Conservation (phyloP, 2,113 vertebrate species). For the Oreotrochilus melanogaster region DNA sequence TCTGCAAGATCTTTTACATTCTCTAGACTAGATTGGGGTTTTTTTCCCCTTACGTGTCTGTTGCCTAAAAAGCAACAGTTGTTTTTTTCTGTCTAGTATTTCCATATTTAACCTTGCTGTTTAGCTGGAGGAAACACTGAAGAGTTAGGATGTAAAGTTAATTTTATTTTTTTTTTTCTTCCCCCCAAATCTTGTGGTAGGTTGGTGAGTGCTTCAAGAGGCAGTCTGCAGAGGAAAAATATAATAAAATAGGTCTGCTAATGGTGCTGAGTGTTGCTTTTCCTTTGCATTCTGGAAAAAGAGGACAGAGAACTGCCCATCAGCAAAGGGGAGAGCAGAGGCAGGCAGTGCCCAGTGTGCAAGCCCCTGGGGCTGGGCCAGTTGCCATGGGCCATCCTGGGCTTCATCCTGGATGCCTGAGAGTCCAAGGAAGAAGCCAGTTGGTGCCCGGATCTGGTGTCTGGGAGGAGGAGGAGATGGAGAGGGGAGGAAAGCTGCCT, state of each 20-base stretch:
- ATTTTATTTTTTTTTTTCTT: not conserved
- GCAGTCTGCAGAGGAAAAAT: not conserved
- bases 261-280: not conserved
- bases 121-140: conserved; percentile 7
- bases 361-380: not conserved
- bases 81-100: not conserved
- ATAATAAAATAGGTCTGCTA: not conserved
- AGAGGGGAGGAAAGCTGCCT: not conserved
- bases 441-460: accelerated
- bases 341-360: not conserved
- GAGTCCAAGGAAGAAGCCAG: not conserved
- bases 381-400: not conserved
- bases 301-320: not conserved
- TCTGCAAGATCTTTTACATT: not conserved
- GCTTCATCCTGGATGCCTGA: not conserved
- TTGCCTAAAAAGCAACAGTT: conserved; percentile 4
- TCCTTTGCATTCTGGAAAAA: not conserved
- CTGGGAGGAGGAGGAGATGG: not conserved
- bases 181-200: not conserved
- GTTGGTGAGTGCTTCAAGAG: conserved; percentile 14
- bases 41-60: not conserved
- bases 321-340: accelerated
- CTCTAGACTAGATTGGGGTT: not conserved
- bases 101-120: conserved; percentile 1
- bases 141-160: not conserved